phyloP scores from a whole-genome alignment of 2,113 vertebrate genomes.

The Diadophis punctatus region DNA sequence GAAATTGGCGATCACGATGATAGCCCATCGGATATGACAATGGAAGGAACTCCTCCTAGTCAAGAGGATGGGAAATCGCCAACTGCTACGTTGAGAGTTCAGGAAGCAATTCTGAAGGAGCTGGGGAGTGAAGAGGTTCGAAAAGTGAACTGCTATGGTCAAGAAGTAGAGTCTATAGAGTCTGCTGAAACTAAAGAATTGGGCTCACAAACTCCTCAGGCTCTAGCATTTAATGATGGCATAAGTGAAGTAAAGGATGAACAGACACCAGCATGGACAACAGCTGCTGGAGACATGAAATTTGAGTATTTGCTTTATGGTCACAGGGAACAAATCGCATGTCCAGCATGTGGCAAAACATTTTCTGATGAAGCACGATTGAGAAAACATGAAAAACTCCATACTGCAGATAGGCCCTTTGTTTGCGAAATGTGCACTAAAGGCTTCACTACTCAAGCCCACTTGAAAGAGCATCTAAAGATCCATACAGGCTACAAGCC shows the following conservation, averaged over 20 bases:
- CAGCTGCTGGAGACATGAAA: conserved; percentile 91
- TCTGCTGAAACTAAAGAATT: conserved; percentile 79
- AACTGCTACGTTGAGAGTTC: conserved; percentile 82
- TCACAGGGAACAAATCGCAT: conserved; percentile 91
- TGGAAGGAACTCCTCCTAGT: conserved; percentile 79
- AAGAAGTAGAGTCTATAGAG: conserved; percentile 95
- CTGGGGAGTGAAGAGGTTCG: conserved; percentile 93
- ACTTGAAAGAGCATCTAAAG: conserved; percentile 97
- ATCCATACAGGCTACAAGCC: conserved; percentile 98
- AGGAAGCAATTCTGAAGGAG: conserved; percentile 95
- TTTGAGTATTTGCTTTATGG: conserved; percentile 96
- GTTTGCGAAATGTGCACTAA: conserved; percentile 98
- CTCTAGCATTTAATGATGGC: conserved; percentile 88
- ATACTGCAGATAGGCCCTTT: conserved; percentile 92
- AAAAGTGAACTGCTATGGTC: conserved; percentile 95
- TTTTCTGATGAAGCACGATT: conserved; percentile 89
- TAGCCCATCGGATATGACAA: conserved; percentile 78
- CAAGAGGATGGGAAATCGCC: conserved; percentile 85
- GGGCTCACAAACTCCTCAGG: conserved; percentile 84
- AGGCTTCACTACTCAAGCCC: conserved; percentile 95
- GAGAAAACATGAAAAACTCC: conserved; percentile 92
- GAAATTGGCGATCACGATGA: conserved; percentile 93
- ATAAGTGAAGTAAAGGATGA: conserved; percentile 89
- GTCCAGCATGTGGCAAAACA: conserved; percentile 86
- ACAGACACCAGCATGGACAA: conserved; percentile 83